Evolutionary conservation across 2,797 vertebrate species (phyloP).

Genomic region (Helarctos malayanus): DNA sequence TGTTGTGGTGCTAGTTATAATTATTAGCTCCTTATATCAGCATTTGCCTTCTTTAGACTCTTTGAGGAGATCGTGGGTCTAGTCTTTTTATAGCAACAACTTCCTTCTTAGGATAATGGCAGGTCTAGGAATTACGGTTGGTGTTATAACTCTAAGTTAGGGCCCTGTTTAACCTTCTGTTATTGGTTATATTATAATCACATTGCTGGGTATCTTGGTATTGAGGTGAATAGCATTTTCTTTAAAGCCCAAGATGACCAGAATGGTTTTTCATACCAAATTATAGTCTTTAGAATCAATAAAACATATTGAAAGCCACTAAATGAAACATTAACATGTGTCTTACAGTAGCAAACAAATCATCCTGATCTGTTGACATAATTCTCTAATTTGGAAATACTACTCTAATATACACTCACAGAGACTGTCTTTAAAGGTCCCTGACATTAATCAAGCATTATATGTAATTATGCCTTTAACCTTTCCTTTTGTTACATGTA

Average conservation of each 20-base stretch:
- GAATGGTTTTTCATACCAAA: slow-evolving; percentile 50
- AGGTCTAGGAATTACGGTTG: not conserved
- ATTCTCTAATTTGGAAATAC: not conserved
- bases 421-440: slow-evolving; percentile 5
- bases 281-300: slow-evolving; percentile 67
- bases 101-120: slow-evolving; percentile 17
- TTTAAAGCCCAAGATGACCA: slow-evolving; percentile 25
- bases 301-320: slow-evolving; percentile 2
- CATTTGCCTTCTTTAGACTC: not conserved
- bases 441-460: not conserved
- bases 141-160: not conserved
- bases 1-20: not conserved
- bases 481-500: not conserved
- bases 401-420: not conserved
- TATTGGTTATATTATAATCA: slow-evolving; percentile 48
- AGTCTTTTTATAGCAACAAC: not conserved
- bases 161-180: not conserved
- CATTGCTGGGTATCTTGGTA: not conserved
- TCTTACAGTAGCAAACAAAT: slow-evolving; percentile 22
- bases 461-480: slow-evolving; percentile 55
- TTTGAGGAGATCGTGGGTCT: not conserved
- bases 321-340: slow-evolving; percentile 51
- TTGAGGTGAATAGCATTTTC: slow-evolving; percentile 50
- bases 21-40: not conserved
- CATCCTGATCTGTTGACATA: slow-evolving; percentile 14